Evolutionary conservation across 2,888 invertebrate species (phyloP).

Genomic region (Hermaeophaga mercurialis): DNA sequence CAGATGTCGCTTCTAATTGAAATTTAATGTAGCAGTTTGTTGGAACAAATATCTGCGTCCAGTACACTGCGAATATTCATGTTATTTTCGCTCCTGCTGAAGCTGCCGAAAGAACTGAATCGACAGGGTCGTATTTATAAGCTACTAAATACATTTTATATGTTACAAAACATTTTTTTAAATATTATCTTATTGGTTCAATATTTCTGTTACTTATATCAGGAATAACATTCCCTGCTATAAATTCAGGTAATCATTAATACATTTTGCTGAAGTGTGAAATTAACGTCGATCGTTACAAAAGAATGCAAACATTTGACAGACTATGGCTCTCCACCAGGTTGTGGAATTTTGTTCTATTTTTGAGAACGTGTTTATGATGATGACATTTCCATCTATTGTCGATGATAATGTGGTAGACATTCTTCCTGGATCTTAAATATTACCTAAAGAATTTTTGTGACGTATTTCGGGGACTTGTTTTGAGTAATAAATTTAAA

Average conservation of each 20-base stretch:
- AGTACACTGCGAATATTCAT: conserved; percentile 26
- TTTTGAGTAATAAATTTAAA: conserved; percentile 9
- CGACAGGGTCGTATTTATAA: background rate
- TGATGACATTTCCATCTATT: conserved; percentile 7
- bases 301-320: conserved; percentile 7
- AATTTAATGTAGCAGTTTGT: conserved; percentile 29
- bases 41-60: conserved; percentile 24
- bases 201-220: too few relatives aligned
- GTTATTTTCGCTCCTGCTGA: conserved; percentile 16
- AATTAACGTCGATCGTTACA: background rate
- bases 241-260: too few relatives aligned
- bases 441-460: conserved; percentile 17
- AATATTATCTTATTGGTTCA: too few relatives aligned
- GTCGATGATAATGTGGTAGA: conserved; percentile 18
- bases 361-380: conserved; percentile 7
- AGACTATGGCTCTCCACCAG: background rate
- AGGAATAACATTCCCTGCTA: too few relatives aligned
- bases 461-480: conserved; percentile 18
- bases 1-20: conserved; percentile 30
- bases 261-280: background rate
- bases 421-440: conserved; percentile 18
- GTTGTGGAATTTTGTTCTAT: conserved; percentile 4
- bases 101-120: background rate
- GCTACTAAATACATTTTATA: too few relatives aligned
- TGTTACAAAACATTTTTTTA: too few relatives aligned